A percentile compares a stretch with the other conserved stretches of the same genome.
Conservation (phyloP, 2,797 vertebrate genomes). For the Telmatherina bonti region DNA sequence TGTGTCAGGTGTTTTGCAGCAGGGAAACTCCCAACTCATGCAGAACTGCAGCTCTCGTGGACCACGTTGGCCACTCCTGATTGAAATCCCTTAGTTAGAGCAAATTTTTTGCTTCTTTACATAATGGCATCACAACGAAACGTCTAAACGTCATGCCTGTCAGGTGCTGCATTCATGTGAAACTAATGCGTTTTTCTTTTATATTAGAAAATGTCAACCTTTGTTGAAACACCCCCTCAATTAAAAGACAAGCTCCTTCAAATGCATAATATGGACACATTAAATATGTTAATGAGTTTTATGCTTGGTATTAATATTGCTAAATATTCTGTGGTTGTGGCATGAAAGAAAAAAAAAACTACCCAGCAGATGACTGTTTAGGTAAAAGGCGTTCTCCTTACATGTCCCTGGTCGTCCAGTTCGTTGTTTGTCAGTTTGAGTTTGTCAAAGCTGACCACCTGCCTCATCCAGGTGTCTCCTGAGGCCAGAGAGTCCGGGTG, state of each 20-base stretch:
- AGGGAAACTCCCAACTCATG: too few relatives aligned
- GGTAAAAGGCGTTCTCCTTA: constrained; percentile 75
- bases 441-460: constrained; percentile 98
- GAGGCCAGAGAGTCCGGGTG: constrained; percentile 97
- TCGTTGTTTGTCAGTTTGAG: constrained; percentile 98
- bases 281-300: not conserved
- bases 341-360: not conserved
- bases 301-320: not conserved
- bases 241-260: too few relatives aligned
- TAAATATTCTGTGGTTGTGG: not conserved
- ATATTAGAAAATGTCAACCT: not conserved
- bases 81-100: too few relatives aligned
- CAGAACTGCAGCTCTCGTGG: too few relatives aligned
- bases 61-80: too few relatives aligned
- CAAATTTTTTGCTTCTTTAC: too few relatives aligned
- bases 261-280: not conserved
- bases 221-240: not conserved
- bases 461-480: constrained; percentile 98
- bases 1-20: too few relatives aligned
- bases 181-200: not conserved
- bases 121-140: too few relatives aligned
- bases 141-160: too few relatives aligned
- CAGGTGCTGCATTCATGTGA: not conserved
- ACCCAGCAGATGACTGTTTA: not conserved
- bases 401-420: constrained; percentile 97